A percentile compares a stretch with the other conserved stretches of the same genome.
phyloP scores from a whole-genome alignment of 2,888 invertebrate species.

The Tachystola acroxantha region DNA sequence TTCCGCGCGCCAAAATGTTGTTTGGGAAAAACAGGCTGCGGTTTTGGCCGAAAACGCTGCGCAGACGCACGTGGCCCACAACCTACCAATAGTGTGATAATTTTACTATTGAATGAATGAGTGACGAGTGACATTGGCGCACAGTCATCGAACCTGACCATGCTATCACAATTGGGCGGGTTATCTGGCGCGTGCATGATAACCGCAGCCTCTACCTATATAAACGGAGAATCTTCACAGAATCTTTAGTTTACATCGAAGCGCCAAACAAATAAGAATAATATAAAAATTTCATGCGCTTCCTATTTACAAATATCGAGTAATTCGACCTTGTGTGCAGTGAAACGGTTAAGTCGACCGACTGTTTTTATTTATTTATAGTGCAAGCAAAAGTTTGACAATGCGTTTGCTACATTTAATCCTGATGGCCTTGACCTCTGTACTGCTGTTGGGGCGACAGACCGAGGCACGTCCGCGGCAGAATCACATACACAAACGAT shows the following conservation, averaged over 20 bases:
- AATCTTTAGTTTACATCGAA: conserved; percentile 51
- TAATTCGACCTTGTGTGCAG: background rate
- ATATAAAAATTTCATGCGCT: background rate
- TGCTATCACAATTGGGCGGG: conserved; percentile 53
- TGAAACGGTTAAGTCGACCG: too few species aligned
- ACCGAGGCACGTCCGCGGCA: conserved; percentile 35
- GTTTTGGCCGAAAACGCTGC: background rate
- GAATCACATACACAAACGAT: conserved; percentile 36
- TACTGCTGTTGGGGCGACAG: conserved; percentile 29
- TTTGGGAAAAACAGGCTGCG: background rate
- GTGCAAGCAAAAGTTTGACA: conserved; percentile 11
- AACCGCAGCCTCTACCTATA: conserved; percentile 52
- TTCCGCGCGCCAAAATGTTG: too few species aligned
- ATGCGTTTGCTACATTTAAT: conserved; percentile 55
- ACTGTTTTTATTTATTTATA: too few species aligned
- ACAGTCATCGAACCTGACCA: conserved; percentile 66
- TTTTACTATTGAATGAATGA: conserved; percentile 60
- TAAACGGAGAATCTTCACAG: conserved; percentile 36
- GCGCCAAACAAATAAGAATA: conserved; percentile 37
- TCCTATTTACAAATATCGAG: too few species aligned
- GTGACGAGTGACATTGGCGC: conserved; percentile 57
- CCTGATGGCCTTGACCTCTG: conserved; percentile 33
- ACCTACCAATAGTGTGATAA: conserved; percentile 47
- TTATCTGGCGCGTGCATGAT: conserved; percentile 71
- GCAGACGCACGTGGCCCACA: background rate